These are phyloP conservation scores for Loriculus beryllinus DNA, from an alignment of 2,797 vertebrate genomes.

Conservation along the genomic window DNA sequence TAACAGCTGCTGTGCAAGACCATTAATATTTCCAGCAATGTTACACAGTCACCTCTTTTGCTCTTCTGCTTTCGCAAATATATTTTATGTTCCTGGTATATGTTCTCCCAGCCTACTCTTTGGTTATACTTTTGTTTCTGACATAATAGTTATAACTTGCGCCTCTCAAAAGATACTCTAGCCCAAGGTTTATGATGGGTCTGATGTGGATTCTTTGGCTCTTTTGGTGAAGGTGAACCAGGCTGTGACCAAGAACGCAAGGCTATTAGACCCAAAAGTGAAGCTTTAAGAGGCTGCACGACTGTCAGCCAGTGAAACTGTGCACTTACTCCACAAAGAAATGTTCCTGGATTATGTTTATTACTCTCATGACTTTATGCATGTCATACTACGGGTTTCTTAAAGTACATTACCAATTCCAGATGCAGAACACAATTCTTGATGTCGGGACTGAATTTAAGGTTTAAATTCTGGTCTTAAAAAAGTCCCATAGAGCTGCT, in stretches of 20 bases:
- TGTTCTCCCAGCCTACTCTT: background rate
- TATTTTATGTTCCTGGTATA: background rate
- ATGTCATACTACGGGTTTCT: background rate
- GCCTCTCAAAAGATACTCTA: background rate
- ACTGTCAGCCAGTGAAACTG: background rate
- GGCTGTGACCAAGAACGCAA: background rate
- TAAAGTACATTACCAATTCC: background rate
- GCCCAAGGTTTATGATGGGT: background rate
- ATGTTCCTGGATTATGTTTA: background rate
- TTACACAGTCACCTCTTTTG: background rate
- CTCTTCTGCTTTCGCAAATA: background rate
- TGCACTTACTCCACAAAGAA: background rate
- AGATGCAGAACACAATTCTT: background rate
- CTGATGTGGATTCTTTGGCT: background rate
- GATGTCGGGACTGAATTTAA: background rate
- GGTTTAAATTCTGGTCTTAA: background rate
- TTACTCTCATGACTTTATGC: background rate
- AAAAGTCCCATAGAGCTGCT: background rate
- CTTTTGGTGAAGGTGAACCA: background rate
- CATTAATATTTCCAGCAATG: background rate
- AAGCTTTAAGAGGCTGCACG: background rate
- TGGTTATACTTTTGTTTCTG: background rate
- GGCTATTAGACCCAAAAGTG: background rate
- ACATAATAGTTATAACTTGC: background rate
- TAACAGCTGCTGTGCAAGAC: background rate